These are phyloP conservation scores for Aurelia aurita DNA, from an alignment of 30 jellyfish, hydroid and myxozoan species.

Conservation along the genomic window DNA sequence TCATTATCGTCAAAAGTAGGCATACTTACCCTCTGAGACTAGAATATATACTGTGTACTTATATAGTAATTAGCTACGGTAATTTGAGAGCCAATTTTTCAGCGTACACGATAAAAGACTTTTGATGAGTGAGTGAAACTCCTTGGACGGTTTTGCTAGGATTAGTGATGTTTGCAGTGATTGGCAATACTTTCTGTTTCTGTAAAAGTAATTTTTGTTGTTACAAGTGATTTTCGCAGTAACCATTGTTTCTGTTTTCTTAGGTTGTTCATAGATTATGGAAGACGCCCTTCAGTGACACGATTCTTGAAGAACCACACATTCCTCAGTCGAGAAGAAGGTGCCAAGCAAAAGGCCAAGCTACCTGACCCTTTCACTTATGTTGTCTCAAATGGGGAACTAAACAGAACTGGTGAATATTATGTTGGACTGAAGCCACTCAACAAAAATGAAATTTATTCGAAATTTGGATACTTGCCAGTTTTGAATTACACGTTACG, in stretches of 20 bases:
- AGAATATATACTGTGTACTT: too few relatives aligned
- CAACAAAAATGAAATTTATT: constrained; percentile 57
- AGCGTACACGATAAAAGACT: too few relatives aligned
- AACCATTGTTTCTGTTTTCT: background rate
- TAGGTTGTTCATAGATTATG: constrained; percentile 53
- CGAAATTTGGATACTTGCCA: constrained; percentile 71
- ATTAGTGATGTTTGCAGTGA: too few relatives aligned
- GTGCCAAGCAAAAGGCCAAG: constrained; percentile 14
- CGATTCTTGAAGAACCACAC: constrained; percentile 58
- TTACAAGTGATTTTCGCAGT: background rate
- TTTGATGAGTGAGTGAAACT: too few relatives aligned
- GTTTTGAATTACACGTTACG: constrained; percentile 74
- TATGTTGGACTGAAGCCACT: constrained; percentile 76
- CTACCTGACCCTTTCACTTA: constrained; percentile 85
- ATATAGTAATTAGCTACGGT: too few relatives aligned
- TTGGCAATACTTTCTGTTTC: too few relatives aligned
- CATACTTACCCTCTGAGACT: too few relatives aligned
- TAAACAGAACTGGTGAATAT: constrained; percentile 89
- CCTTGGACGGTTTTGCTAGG: too few relatives aligned
- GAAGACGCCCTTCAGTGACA: constrained; percentile 73
- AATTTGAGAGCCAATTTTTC: too few relatives aligned
- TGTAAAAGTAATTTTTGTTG: background rate
- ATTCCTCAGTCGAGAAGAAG: constrained; percentile 71
- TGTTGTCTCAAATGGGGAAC: constrained; percentile 65
- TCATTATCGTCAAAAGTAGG: too few relatives aligned